phyloP scores from a whole-genome alignment of 2,888 invertebrate genomes.

The Creontiades dilutus region DNA sequence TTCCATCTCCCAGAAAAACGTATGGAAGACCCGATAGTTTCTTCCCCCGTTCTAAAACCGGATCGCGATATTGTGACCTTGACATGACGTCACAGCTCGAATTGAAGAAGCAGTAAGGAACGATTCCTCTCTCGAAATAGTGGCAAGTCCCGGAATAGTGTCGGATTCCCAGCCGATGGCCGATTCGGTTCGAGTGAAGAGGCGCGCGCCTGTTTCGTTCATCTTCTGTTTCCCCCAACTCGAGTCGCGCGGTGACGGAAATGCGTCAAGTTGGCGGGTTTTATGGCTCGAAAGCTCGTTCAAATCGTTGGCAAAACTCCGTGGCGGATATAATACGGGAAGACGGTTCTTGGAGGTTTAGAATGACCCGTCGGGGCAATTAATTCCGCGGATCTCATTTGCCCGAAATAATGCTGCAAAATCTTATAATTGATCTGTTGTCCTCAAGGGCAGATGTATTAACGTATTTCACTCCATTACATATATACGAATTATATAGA shows the following conservation, averaged over 20 bases:
- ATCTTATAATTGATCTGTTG: too few relatives aligned
- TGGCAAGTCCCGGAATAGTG: slow-evolving; percentile 39
- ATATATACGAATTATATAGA: too few relatives aligned
- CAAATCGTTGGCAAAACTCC: neutral
- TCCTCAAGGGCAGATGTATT: too few relatives aligned
- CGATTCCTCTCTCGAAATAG: slow-evolving; percentile 22
- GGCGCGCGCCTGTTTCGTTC: neutral
- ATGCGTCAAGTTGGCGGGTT: neutral
- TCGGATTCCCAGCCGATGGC: slow-evolving; percentile 48
- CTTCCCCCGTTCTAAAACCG: neutral
- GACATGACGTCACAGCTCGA: slow-evolving; percentile 4
- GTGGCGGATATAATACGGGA: neutral
- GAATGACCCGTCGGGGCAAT: too few relatives aligned
- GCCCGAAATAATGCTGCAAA: too few relatives aligned
- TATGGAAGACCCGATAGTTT: neutral
- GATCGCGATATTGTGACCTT: slow-evolving; percentile 23
- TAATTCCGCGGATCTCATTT: too few relatives aligned
- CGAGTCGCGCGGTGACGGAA: neutral
- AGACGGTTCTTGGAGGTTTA: too few relatives aligned
- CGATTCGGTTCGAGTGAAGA: slow-evolving; percentile 15
- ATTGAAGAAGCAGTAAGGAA: neutral
- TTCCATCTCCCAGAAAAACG: neutral
- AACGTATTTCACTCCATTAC: too few relatives aligned
- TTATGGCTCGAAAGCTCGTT: neutral
- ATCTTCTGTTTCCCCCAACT: neutral